A percentile compares a stretch with the other conserved stretches of the same genome.
phyloP scores from a whole-genome alignment of 2,888 invertebrate genomes.

The Metalampra italica region DNA sequence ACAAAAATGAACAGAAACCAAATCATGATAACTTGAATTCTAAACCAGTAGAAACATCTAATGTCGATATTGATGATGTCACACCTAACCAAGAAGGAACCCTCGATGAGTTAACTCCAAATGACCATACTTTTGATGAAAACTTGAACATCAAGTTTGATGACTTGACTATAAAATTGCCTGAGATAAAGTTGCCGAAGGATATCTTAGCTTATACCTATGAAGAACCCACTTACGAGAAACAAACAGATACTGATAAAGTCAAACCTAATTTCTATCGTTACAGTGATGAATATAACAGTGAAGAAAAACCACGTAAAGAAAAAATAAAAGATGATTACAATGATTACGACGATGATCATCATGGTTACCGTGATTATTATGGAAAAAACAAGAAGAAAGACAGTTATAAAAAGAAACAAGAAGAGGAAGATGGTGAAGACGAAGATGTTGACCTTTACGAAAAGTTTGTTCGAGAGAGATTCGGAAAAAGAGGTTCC shows the following conservation, averaged over 20 bases:
- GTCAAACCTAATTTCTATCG: conserved; percentile 31
- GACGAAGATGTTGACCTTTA: conserved; percentile 57
- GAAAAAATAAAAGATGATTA: conserved; percentile 15
- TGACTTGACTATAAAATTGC: conserved; percentile 59
- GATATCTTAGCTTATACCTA: conserved; percentile 56
- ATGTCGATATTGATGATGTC: conserved; percentile 20
- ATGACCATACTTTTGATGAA: conserved; percentile 49
- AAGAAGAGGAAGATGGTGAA: conserved; percentile 27
- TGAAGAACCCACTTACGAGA: conserved; percentile 34
- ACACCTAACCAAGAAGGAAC: conserved; percentile 33
- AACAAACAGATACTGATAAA: conserved; percentile 25
- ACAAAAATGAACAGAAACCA: conserved; percentile 27
- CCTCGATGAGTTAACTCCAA: conserved; percentile 38
- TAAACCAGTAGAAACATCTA: conserved; percentile 12
- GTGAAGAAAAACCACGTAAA: conserved; percentile 12
- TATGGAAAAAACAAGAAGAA: conserved; percentile 25
- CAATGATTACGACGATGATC: conserved; percentile 25
- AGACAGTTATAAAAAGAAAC: conserved; percentile 32
- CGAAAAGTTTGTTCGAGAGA: conserved; percentile 68
- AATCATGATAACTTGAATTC: conserved; percentile 16
- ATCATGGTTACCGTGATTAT: conserved; percentile 24
- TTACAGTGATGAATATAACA: conserved; percentile 27
- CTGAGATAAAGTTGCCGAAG: conserved; percentile 70
- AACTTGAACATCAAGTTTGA: conserved; percentile 62
- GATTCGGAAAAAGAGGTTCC: conserved; percentile 61